Percentiles rank a stretch among this genome's conserved stretches.
phyloP scores from a whole-genome alignment of 2,888 invertebrate species.

The Netelia melanura region DNA sequence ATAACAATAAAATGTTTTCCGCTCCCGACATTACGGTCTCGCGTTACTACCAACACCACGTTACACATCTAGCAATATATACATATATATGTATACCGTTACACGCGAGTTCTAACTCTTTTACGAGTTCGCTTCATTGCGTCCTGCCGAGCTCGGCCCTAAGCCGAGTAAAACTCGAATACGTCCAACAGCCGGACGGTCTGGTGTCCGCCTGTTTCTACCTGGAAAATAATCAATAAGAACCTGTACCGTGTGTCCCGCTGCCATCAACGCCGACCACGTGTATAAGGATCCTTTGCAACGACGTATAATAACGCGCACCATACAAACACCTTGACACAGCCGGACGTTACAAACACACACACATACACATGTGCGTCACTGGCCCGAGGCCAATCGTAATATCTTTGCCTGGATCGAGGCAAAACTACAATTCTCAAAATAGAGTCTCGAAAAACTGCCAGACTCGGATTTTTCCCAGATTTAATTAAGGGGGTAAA shows the following conservation, averaged over 20 bases:
- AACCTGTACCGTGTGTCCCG: constrained; percentile 43
- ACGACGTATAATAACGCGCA: too few species aligned
- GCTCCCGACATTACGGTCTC: too few species aligned
- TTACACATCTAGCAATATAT: too few species aligned
- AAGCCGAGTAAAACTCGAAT: constrained; percentile 10
- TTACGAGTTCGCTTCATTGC: constrained; percentile 3
- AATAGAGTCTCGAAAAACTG: neutral
- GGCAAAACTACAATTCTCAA: neutral
- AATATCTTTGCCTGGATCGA: constrained; percentile 27
- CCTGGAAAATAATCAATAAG: constrained; percentile 67
- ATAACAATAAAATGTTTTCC: too few species aligned
- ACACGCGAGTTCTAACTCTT: constrained; percentile 23
- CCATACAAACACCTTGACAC: too few species aligned
- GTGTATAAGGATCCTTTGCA: constrained; percentile 11
- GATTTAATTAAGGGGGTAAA: neutral
- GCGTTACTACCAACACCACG: too few species aligned
- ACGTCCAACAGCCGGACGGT: constrained; percentile 24
- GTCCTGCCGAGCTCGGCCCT: constrained; percentile 32
- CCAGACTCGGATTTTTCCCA: neutral
- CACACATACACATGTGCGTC: constrained; percentile 1
- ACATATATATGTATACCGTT: constrained; percentile 36
- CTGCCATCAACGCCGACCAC: constrained; percentile 10
- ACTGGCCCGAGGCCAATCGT: constrained; percentile 45
- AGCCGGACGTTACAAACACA: constrained; percentile 14
- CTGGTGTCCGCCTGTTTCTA: constrained; percentile 20